A percentile compares a stretch with the other conserved stretches of the same genome.
Conservation (phyloP, 2,113 vertebrate species). For the Muntiacus muntjak region DNA sequence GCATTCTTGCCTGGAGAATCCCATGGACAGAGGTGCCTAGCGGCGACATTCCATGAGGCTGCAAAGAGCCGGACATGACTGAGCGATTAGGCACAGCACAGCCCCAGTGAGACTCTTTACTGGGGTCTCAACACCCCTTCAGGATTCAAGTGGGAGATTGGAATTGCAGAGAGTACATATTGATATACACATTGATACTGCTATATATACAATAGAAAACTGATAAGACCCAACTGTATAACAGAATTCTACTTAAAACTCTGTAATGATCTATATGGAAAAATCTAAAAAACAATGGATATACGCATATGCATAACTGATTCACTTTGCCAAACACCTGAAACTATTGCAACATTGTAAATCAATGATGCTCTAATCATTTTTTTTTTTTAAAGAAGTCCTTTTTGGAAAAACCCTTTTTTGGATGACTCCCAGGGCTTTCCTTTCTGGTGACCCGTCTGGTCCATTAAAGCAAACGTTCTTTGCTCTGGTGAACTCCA, state of each 20-base stretch:
- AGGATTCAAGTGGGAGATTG: background rate
- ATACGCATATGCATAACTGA: background rate
- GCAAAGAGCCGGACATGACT: accelerated
- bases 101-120: background rate
- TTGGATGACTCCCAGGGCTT: background rate
- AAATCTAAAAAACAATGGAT: background rate
- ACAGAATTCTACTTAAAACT: background rate
- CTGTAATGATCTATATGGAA: background rate
- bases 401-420: background rate
- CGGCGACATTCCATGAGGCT: background rate
- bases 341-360: background rate
- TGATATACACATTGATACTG: background rate
- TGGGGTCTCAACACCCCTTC: background rate
- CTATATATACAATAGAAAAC: background rate
- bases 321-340: background rate
- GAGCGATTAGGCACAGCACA: background rate
- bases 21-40: background rate
- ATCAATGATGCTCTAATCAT: background rate
- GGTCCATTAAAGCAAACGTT: background rate
- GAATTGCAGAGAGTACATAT: background rate
- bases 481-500: background rate
- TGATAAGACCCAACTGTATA: background rate
- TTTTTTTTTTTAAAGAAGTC: background rate
- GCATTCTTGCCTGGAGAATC: background rate
- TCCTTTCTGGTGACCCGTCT: background rate